These are phyloP conservation scores for Microplitis demolitor DNA, from an alignment of 1,140 invertebrate genomes.

Conservation along the genomic window DNA sequence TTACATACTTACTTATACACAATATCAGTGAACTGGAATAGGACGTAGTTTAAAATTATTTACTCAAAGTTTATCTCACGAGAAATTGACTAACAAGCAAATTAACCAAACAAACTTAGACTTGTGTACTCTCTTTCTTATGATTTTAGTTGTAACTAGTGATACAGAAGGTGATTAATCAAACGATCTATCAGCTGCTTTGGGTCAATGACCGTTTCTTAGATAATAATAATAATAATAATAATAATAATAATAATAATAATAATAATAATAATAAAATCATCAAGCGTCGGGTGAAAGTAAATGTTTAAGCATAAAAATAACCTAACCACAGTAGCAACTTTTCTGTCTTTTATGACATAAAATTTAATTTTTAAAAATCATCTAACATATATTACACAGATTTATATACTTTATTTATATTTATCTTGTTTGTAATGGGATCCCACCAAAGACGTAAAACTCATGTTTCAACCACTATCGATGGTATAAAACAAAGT, in stretches of 20 bases:
- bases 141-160: conserved; percentile 1
- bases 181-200: conserved; percentile 11
- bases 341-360: not conserved
- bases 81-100: conserved; percentile 12
- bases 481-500: not conserved
- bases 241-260: not conserved
- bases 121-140: not conserved
- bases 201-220: not conserved
- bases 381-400: not conserved
- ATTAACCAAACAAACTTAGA: conserved; percentile 12
- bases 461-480: conserved; percentile 12
- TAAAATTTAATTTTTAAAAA: not conserved
- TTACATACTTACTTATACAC: not conserved
- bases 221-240: conserved; percentile 10
- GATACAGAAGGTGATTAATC: conserved; percentile 22
- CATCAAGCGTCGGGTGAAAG: conserved; percentile 19
- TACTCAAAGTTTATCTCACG: conserved; percentile 4
- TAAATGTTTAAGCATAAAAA: conserved; percentile 11
- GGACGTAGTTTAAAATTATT: not conserved
- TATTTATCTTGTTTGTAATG: conserved; percentile 10
- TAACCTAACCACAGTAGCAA: conserved; percentile 1
- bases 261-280: not conserved
- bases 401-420: not conserved
- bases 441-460: conserved; percentile 10
- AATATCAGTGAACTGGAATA: not conserved